Evolutionary conservation across 2,888 invertebrate genomes (phyloP).

Genomic region (Rhagium mordax): DNA sequence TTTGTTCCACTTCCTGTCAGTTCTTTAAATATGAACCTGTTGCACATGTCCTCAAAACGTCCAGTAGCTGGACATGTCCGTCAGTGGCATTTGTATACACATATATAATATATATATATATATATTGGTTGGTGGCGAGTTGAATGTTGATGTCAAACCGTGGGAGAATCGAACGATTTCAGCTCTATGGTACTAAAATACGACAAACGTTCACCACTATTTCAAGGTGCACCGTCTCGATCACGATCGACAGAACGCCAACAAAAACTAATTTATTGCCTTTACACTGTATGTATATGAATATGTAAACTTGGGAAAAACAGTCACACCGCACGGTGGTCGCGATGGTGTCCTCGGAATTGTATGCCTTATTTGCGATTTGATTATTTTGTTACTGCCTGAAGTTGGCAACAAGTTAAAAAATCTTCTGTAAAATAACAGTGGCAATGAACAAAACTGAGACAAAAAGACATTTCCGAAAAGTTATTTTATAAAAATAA

Average conservation of each 20-base stretch:
- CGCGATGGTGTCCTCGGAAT: constrained; percentile 21
- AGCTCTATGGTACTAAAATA: constrained; percentile 39
- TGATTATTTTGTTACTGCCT: too few relatives aligned
- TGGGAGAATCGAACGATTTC: constrained; percentile 48
- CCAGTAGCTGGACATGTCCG: constrained; percentile 2
- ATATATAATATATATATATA: constrained; percentile 25
- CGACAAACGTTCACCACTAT: constrained; percentile 6
- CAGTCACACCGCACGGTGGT: constrained; percentile 22
- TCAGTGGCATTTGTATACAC: constrained; percentile 26
- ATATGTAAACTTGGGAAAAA: constrained; percentile 29
- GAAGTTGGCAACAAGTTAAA: too few relatives aligned
- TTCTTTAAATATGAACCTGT: not conserved
- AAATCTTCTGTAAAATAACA: too few relatives aligned
- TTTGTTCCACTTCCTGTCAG: too few relatives aligned
- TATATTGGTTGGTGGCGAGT: constrained; percentile 37
- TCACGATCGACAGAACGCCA: constrained; percentile 41
- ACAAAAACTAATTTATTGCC: constrained; percentile 40
- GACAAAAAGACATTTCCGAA: too few relatives aligned
- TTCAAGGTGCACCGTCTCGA: constrained; percentile 34
- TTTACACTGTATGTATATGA: constrained; percentile 33
- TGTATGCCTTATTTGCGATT: too few relatives aligned
- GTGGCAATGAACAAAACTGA: too few relatives aligned
- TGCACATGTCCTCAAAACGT: not conserved
- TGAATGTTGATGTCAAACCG: constrained; percentile 52
- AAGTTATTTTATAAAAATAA: too few relatives aligned